These are phyloP conservation scores for Aphyosemion australe DNA, from an alignment of 2,113 vertebrate genomes.

Conservation along the genomic window DNA sequence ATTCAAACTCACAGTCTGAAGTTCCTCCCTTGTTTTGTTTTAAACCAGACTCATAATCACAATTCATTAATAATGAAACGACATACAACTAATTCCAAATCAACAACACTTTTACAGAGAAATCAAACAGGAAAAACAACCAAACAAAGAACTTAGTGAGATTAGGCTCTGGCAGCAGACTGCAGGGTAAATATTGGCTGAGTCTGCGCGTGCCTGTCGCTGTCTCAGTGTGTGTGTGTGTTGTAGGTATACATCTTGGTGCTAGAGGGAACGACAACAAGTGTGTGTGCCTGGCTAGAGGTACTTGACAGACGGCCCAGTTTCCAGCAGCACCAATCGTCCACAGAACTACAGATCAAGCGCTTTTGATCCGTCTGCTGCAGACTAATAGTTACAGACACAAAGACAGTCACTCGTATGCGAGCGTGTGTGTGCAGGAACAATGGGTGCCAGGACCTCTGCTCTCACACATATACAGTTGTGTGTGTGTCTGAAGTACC, in stretches of 20 bases:
- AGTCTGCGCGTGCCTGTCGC: constrained; percentile 37
- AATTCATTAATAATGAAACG: constrained; percentile 47
- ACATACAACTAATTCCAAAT: constrained; percentile 42
- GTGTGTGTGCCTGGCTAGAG: constrained; percentile 51
- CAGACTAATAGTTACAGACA: constrained; percentile 57
- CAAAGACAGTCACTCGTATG: constrained; percentile 38
- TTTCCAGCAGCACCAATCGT: constrained; percentile 61
- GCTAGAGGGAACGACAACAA: constrained; percentile 53
- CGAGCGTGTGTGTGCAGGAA: constrained; percentile 32
- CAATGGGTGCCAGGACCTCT: constrained; percentile 9
- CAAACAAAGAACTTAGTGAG: constrained; percentile 57
- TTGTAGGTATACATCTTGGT: constrained; percentile 37
- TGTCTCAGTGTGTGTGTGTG: constrained; percentile 22
- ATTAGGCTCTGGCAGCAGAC: constrained; percentile 62
- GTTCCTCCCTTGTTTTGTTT: constrained; percentile 1
- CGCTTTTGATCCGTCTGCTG: constrained; percentile 58
- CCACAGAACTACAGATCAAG: constrained; percentile 61
- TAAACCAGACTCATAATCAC: constrained; percentile 35
- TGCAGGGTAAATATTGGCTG: constrained; percentile 71
- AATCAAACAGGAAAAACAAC: constrained; percentile 11
- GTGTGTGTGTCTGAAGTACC: not conserved
- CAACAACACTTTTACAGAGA: constrained; percentile 48
- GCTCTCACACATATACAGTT: not conserved
- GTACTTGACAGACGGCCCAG: constrained; percentile 68
- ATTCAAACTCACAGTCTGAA: constrained; percentile 9